Evolutionary conservation across 2,888 invertebrate species (phyloP).

Genomic region (Platycnemis pennipes): DNA sequence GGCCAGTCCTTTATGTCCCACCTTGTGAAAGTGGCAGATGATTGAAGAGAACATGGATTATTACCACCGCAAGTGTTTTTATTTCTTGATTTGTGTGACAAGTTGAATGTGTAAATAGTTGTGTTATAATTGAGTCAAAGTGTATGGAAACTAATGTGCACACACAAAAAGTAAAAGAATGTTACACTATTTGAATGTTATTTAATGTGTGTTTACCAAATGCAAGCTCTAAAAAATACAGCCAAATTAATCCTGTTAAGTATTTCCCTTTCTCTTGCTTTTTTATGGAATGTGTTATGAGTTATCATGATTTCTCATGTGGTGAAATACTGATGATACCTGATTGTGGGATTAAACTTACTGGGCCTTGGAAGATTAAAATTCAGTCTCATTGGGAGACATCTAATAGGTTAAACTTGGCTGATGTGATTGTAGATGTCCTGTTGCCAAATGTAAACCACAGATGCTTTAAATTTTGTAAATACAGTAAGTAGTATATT

Average conservation of each 20-base stretch:
- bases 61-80: constrained; percentile 41
- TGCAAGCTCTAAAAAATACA: constrained; percentile 24
- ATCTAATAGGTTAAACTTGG: constrained; percentile 28
- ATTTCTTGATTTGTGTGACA: constrained; percentile 22
- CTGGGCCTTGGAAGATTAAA: constrained; percentile 22
- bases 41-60: not conserved
- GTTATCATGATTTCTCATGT: constrained; percentile 1
- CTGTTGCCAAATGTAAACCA: constrained; percentile 36
- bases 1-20: not conserved
- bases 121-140: constrained; percentile 59
- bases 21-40: constrained; percentile 36
- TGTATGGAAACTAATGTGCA: constrained; percentile 56
- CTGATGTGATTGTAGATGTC: constrained; percentile 35
- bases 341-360: constrained; percentile 11
- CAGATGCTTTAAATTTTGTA: constrained; percentile 39
- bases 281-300: not conserved
- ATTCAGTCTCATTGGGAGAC: constrained; percentile 24
- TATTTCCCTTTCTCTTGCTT: constrained; percentile 2
- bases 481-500: constrained; percentile 35
- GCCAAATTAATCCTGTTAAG: constrained; percentile 21
- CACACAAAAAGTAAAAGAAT: constrained; percentile 58
- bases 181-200: constrained; percentile 65
- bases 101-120: constrained; percentile 54
- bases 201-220: constrained; percentile 39
- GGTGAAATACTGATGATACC: constrained; percentile 35